Percentiles rank a stretch among this genome's conserved stretches.
phyloP scores from a whole-genome alignment of 2,797 vertebrate genomes.

The Semotilus atromaculatus region DNA sequence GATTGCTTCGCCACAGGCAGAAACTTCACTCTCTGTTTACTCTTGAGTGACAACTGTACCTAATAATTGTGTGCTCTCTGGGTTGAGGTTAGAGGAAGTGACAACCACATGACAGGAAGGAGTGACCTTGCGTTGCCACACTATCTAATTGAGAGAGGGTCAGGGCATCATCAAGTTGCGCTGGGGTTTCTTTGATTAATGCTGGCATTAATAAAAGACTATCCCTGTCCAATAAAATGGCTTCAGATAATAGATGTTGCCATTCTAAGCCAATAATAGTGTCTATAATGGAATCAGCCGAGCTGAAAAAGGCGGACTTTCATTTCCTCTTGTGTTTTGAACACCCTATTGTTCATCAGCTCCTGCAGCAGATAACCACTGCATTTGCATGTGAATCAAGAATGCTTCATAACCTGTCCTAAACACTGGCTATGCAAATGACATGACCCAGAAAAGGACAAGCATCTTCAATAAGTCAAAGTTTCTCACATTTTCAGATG shows the following conservation, averaged over 20 bases:
- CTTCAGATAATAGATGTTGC: conserved; percentile 81
- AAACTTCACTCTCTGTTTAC: conserved; percentile 45
- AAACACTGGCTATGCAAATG: conserved; percentile 73
- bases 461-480: conserved; percentile 66
- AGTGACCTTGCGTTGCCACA: conserved; percentile 35
- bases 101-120: conserved; percentile 59
- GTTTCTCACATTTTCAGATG: conserved; percentile 47
- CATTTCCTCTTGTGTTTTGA: conserved; percentile 82
- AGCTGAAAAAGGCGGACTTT: conserved; percentile 84
- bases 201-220: conserved; percentile 76
- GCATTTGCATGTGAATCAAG: conserved; percentile 83
- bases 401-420: conserved; percentile 73
- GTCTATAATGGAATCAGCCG: conserved; percentile 84
- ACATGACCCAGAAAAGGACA: conserved; percentile 77
- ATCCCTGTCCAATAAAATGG: conserved; percentile 70
- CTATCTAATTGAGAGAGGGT: conserved; percentile 61
- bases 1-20: not conserved
- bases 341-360: conserved; percentile 79
- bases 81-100: conserved; percentile 37
- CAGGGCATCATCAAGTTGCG: conserved; percentile 61
- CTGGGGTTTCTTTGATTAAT: conserved; percentile 73
- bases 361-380: conserved; percentile 76
- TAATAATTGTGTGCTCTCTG: not conserved
- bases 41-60: conserved; percentile 19
- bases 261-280: conserved; percentile 84